phyloP scores from a whole-genome alignment of 2,888 invertebrate species.

The Acanthacorydalis orientalis region DNA sequence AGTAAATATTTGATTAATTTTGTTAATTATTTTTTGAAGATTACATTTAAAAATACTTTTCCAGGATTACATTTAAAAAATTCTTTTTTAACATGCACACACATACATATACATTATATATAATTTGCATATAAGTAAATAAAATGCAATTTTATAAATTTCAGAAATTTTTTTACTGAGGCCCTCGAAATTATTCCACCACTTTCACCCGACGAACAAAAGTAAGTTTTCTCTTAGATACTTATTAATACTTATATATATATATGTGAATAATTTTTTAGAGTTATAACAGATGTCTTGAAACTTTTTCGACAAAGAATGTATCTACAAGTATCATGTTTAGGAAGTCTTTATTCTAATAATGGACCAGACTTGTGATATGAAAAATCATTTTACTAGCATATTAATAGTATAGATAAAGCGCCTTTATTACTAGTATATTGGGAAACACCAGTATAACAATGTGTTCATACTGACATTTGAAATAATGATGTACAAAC shows the following conservation, averaged over 20 bases:
- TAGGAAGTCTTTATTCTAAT: constrained; percentile 15
- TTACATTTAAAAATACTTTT: too few relatives aligned
- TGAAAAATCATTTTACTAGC: background rate
- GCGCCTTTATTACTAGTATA: background rate
- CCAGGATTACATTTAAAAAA: too few relatives aligned
- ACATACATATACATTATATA: background rate
- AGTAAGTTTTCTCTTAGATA: constrained; percentile 21
- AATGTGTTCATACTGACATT: too few relatives aligned
- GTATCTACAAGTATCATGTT: constrained; percentile 50
- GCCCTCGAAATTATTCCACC: constrained; percentile 63
- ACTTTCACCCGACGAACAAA: constrained; percentile 41
- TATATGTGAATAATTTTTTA: constrained; percentile 18
- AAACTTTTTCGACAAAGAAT: constrained; percentile 44
- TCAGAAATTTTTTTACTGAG: constrained; percentile 60
- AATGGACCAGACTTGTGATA: background rate
- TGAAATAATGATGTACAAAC: too few relatives aligned
- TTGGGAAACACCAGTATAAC: background rate
- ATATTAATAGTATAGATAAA: background rate
- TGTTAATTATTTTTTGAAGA: constrained; percentile 3
- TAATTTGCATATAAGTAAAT: background rate
- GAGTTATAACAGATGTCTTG: constrained; percentile 44
- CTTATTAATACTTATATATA: constrained; percentile 1
- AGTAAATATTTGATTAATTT: constrained; percentile 33
- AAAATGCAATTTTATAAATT: constrained; percentile 1
- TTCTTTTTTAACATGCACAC: background rate